Evolutionary conservation across 2,888 invertebrate genomes (phyloP), one percentile per base, ranked within the genome.

Genomic region (Eupithecia pulchellata): DNA sequence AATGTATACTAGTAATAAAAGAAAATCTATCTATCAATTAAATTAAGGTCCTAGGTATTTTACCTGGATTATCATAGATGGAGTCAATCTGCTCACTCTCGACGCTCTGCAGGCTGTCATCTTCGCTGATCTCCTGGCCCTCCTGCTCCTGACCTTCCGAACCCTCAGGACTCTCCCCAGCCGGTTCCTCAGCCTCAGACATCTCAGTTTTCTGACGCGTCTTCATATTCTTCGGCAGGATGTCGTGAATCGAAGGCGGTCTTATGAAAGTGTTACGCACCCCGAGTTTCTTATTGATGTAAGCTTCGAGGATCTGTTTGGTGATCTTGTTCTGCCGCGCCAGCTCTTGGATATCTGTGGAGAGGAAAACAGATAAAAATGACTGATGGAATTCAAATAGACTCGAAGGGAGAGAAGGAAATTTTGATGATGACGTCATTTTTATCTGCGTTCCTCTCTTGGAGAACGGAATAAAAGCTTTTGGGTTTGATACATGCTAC

Each of bases 291-390:
- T 96, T 95, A 87, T 97, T 96, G 75, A 97, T 91, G 84, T 95
- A 97, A 72, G 96, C 96, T 84, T 97, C 96, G 77, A 97, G 94
- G 78, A 97, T 97, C 93, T 97, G 96, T 89, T 96, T 95, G 39
- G 97, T 97, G 87, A 97, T 97, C 88, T 95, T 95, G 93, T 97
- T 97, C 94, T 97, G 97, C 75, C 97, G 93, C 81, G 96, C 96
- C 88, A 97, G 89, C 89, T 97, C 97, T 78, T 95, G 94, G 66
- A 88, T 79, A 82, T 88, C 94, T 94, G 94, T 78, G 91, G 85
- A 91, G 91, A 91, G 93, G 92, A 91, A 86, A 69, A 79, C 89
- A 90, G 94, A 94, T 94, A 94, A 94, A 94, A 94, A 94, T 94
- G 94, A 94, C 94, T 89, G 88, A 80, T 84, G 61, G 32, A 14